These are phyloP conservation scores for Leucopsar rothschildi DNA, from an alignment of 2,113 vertebrate genomes.

Conservation along the genomic window DNA sequence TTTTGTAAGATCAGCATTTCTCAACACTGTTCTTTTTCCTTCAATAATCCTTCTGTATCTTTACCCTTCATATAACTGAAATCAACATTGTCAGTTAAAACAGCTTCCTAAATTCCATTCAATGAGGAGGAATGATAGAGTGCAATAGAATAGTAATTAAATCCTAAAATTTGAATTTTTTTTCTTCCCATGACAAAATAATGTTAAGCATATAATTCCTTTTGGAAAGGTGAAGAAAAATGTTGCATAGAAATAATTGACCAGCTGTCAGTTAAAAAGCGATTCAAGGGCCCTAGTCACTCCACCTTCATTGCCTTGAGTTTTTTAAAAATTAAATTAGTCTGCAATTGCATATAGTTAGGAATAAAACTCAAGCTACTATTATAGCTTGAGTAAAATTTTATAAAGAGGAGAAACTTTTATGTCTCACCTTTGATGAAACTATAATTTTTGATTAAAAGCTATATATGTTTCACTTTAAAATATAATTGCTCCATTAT, in stretches of 20 bases:
- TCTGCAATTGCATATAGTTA: neutral
- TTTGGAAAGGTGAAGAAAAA: neutral
- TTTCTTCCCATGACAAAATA: neutral
- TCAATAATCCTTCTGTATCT: neutral
- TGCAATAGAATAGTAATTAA: neutral
- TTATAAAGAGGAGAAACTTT: neutral
- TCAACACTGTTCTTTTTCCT: neutral
- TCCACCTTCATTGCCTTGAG: fast-evolving
- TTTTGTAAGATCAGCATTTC: neutral
- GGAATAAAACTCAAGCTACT: neutral
- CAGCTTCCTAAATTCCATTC: neutral
- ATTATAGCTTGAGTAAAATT: neutral
- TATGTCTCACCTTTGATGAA: neutral
- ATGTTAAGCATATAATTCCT: neutral
- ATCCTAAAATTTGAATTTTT: neutral
- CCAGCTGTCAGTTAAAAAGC: neutral
- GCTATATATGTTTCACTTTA: neutral
- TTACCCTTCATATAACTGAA: neutral
- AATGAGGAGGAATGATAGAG: neutral
- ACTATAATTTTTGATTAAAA: neutral
- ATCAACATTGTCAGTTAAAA: neutral
- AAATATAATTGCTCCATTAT: neutral
- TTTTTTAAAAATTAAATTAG: neutral
- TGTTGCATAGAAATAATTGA: neutral
- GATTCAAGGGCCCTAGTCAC: neutral